A percentile compares a stretch with the other conserved stretches of the same genome.
phyloP scores from a whole-genome alignment of 2,888 invertebrate species.

The Muschampia plurimacula region DNA sequence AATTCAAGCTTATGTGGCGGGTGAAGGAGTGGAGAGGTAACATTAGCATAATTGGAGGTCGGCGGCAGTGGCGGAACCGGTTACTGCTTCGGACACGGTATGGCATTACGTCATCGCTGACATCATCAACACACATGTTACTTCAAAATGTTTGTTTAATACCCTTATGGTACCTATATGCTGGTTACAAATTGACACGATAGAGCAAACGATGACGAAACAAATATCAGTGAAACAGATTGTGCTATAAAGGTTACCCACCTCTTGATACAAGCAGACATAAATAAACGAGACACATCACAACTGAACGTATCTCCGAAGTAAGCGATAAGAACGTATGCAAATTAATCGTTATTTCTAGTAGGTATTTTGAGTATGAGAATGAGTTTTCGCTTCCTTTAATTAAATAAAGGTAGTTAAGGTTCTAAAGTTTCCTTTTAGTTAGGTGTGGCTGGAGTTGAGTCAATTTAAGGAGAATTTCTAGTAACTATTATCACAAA shows the following conservation, averaged over 20 bases:
- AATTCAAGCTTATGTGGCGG: slow-evolving; percentile 46
- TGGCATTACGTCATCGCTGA: slow-evolving; percentile 74
- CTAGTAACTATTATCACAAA: slow-evolving; percentile 60
- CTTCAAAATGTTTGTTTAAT: slow-evolving; percentile 21
- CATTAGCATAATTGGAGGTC: slow-evolving; percentile 82
- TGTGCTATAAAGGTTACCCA: slow-evolving; percentile 33
- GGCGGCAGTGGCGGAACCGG: slow-evolving; percentile 66
- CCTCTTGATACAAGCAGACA: slow-evolving; percentile 34
- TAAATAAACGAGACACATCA: slow-evolving; percentile 33
- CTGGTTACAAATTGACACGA: not conserved
- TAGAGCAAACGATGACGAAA: slow-evolving; percentile 11
- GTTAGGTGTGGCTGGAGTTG: not conserved
- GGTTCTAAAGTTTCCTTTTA: not conserved
- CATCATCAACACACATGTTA: slow-evolving; percentile 58
- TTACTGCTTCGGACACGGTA: slow-evolving; percentile 62
- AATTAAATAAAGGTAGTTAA: not conserved
- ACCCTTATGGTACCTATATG: not conserved
- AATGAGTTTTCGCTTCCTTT: not conserved
- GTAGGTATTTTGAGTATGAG: too few species aligned
- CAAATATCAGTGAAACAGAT: slow-evolving; percentile 15
- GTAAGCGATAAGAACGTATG: slow-evolving; percentile 1
- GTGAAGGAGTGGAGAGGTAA: slow-evolving; percentile 60
- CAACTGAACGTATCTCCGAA: slow-evolving; percentile 9
- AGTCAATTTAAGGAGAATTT: slow-evolving; percentile 34
- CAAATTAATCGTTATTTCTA: not conserved